Percentiles rank a stretch among this genome's conserved stretches.
phyloP scores from a whole-genome alignment of 2,113 vertebrate genomes.

The Trematomus loennbergii region DNA sequence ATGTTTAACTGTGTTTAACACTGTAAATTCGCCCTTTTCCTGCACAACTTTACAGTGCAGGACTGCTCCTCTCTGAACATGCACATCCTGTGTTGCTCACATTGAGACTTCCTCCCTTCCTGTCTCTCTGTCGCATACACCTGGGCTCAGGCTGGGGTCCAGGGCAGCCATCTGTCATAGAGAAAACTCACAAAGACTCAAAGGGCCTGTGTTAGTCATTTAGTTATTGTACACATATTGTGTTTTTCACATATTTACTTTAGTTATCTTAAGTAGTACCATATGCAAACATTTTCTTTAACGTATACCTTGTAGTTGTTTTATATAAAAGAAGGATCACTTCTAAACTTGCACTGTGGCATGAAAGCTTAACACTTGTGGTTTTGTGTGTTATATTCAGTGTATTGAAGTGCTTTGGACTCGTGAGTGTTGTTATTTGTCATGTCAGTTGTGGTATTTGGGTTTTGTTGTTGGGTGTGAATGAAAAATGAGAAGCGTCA shows the following conservation, averaged over 20 bases:
- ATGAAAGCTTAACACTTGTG: neutral
- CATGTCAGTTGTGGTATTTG: conserved; percentile 4
- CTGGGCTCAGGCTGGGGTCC: conserved; percentile 65
- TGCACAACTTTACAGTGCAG: conserved; percentile 14
- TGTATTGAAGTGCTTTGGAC: neutral
- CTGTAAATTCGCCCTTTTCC: conserved; percentile 15
- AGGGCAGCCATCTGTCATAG: conserved; percentile 67
- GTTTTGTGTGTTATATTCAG: neutral
- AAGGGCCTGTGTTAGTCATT: no score
- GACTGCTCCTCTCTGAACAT: conserved; percentile 35
- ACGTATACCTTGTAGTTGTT: neutral
- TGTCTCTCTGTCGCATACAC: conserved; percentile 74
- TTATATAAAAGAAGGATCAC: neutral
- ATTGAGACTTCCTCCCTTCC: conserved; percentile 74
- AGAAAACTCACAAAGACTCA: neutral
- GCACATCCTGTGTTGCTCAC: conserved; percentile 76
- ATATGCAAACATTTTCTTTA: neutral
- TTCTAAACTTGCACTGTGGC: neutral
- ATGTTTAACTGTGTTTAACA: neutral
- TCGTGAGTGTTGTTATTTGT: neutral
- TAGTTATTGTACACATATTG: no score
- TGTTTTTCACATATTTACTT: no score
- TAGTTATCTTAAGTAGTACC: neutral
- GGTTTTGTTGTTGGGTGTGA: conserved; percentile 10
- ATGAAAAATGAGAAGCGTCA: neutral